These are phyloP conservation scores for Brachirus orientalis DNA, from an alignment of 2,113 vertebrate genomes.

Conservation along the genomic window DNA sequence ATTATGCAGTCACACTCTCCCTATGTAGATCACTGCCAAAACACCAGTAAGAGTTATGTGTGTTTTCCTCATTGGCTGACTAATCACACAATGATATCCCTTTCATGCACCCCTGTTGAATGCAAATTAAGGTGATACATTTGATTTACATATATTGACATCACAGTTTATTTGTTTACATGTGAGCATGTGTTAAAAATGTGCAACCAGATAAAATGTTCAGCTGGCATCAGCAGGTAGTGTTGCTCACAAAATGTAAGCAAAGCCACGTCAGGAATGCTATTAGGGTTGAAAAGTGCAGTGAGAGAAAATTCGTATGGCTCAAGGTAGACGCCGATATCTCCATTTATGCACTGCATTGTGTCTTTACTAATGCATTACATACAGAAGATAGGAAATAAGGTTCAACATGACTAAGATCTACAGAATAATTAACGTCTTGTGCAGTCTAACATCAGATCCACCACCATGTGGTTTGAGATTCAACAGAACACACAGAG, in stretches of 20 bases:
- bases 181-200: too few species aligned
- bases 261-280: too few species aligned
- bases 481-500: background rate
- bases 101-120: background rate
- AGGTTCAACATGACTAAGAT: too few species aligned
- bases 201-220: too few species aligned
- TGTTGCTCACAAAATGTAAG: too few species aligned
- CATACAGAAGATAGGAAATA: background rate
- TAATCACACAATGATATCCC: background rate
- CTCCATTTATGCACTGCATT: background rate
- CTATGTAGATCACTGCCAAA: too few species aligned
- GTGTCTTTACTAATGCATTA: background rate
- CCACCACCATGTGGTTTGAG: background rate
- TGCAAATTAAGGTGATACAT: slow-evolving; percentile 9
- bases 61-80: slow-evolving; percentile 1
- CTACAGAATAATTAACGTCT: too few species aligned
- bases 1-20: too few species aligned
- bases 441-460: background rate
- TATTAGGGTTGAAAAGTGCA: background rate
- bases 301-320: background rate
- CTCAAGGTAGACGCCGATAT: background rate
- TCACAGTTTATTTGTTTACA: background rate
- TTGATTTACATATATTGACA: background rate
- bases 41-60: too few species aligned
- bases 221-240: too few species aligned